Conservation (phyloP, 2,888 invertebrate species). For the Nephrotoma appendiculata region DNA sequence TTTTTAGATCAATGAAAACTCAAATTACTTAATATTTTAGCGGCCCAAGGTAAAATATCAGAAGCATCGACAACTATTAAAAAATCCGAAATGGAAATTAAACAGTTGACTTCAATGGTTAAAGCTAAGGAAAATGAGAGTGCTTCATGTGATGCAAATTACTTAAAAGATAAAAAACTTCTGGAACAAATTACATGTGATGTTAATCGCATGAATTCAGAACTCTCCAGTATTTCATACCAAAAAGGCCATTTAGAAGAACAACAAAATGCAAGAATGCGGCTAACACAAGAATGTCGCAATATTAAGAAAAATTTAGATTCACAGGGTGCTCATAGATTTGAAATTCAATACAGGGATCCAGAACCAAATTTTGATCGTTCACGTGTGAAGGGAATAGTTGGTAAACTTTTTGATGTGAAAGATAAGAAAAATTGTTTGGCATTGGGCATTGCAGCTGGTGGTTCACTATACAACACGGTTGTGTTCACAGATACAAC, state of each 20-base stretch:
- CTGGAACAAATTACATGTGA: slow-evolving; percentile 37
- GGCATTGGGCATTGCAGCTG: slow-evolving; percentile 76
- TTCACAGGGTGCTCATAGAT: slow-evolving; percentile 23
- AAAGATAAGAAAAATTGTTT: slow-evolving; percentile 52
- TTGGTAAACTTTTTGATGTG: slow-evolving; percentile 64
- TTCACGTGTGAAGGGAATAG: slow-evolving; percentile 54
- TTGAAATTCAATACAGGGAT: slow-evolving; percentile 55
- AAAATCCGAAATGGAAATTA: slow-evolving; percentile 59
- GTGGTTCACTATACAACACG: slow-evolving; percentile 74
- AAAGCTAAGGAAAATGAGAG: slow-evolving; percentile 50
- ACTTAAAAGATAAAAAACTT: slow-evolving; percentile 44
- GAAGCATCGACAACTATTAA: slow-evolving; percentile 66
- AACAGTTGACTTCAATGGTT: slow-evolving; percentile 46
- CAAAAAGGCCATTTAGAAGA: slow-evolving; percentile 43
- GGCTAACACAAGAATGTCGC: slow-evolving; percentile 40
- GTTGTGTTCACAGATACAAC: slow-evolving; percentile 78
- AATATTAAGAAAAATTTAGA: slow-evolving; percentile 29
- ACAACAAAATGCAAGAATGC: slow-evolving; percentile 36
- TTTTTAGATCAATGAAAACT: not conserved
- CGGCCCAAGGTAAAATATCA: slow-evolving; percentile 58
- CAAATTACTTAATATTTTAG: slow-evolving; percentile 29
- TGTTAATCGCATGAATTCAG: slow-evolving; percentile 8
- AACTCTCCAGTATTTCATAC: slow-evolving; percentile 41
- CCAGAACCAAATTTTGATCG: slow-evolving; percentile 61
- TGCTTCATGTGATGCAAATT: slow-evolving; percentile 49